Evolutionary conservation across 2,113 vertebrate genomes (phyloP), one percentile per base, ranked within the genome.

Genomic region (Lepisosteus osseus): DNA sequence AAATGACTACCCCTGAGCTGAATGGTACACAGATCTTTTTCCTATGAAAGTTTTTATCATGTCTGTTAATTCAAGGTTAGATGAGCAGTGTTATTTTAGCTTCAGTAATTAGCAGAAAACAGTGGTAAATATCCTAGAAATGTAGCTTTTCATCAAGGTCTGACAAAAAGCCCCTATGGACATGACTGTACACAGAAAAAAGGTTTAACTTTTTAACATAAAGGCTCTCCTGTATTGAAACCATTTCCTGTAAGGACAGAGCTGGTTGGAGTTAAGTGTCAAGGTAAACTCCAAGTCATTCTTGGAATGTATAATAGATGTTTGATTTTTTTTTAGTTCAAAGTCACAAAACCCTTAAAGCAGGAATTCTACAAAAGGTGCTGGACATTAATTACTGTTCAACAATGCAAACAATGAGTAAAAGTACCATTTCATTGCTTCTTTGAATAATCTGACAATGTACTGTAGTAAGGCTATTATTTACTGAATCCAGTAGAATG

Each of bases 351-450:
- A 81, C 85, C 85, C 80, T 79, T 86, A 82, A 87, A 74, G 73
- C 84, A 57, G 71, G 75, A 74, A 78, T 85, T 78, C 77, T 69
- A 79, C 86, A 87, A 91, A 87, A 86, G 82, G 86, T 88, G 85
- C 78, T 83, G 79, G 76, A 71, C 85, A 82, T 82, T 90, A 90
- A 89, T 86, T 87, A 85, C 17, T 87, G 81, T 65, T 72, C 76
- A 43, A 77, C 82, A 83, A 85, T 89, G 85, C 80, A 87, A 90
- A 90, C 78, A 72, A 29, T 66, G 71, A 74, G 70, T 77, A 55
- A 76, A 82, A 79, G 67, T 42, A 40, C 43, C 57, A 79, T 79
- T 85, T 85, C 86, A 88, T 82, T 83, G 78, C 74, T 69, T 75
- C 72, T 74, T 83, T 76, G 64, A 76, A 72, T 43, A 56, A 54